Evolutionary conservation across 2,797 vertebrate genomes (phyloP).

Genomic region (Pangasius macronema): DNA sequence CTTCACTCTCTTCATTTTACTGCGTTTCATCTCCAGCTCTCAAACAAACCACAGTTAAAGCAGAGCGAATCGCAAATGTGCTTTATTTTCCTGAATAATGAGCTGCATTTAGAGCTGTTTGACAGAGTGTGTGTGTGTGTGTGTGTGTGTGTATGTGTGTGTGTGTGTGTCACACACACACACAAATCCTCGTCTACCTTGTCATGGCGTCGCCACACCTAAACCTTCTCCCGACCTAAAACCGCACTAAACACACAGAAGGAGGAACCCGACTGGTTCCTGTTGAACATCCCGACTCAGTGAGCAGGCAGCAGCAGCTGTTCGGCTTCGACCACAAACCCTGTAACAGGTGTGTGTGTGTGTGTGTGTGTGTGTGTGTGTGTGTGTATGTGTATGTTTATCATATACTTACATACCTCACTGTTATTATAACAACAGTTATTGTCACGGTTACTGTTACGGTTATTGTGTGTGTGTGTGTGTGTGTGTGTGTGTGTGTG

Average conservation of each 20-base stretch:
- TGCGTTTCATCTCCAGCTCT: background rate
- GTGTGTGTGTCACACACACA: too few species aligned
- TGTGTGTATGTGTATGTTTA: background rate
- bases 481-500: background rate
- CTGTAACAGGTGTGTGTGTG: constrained; percentile 76
- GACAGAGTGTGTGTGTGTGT: background rate
- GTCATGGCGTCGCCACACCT: too few species aligned
- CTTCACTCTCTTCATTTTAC: background rate
- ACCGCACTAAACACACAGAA: constrained; percentile 90
- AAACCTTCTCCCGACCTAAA: too few species aligned
- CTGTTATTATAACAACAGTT: too few species aligned
- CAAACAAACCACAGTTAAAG: background rate
- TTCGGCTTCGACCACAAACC: constrained; percentile 94
- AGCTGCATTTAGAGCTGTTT: background rate
- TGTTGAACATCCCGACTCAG: constrained; percentile 86
- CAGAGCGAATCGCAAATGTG: background rate
- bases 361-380: too few species aligned
- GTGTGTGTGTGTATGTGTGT: background rate
- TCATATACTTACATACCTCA: too few species aligned
- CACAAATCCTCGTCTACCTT: too few species aligned
- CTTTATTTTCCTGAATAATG: background rate
- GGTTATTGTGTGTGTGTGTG: background rate
- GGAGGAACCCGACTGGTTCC: constrained; percentile 92
- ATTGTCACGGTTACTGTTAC: too few species aligned
- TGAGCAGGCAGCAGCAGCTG: constrained; percentile 89